These are phyloP conservation scores for Cyrtorhinus lividipennis DNA, from an alignment of 1,140 invertebrate species.

Conservation along the genomic window DNA sequence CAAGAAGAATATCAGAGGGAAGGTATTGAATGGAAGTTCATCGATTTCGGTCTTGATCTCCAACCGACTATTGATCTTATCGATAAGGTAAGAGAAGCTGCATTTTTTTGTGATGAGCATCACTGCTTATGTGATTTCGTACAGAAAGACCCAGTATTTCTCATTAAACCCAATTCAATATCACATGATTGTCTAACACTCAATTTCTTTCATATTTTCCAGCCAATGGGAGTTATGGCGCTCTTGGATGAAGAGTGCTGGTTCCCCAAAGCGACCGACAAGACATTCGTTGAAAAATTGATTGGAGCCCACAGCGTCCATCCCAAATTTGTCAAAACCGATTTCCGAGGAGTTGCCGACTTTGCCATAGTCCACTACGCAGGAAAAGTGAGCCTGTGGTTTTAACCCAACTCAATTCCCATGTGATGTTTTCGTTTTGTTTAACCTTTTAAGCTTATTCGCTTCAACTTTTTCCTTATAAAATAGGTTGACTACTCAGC, in stretches of 20 bases:
- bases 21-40: conserved; percentile 99
- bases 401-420: neutral
- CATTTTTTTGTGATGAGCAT: neutral
- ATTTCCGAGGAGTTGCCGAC: conserved; percentile 89
- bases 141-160: neutral
- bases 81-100: conserved; percentile 55
- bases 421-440: too few species aligned
- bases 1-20: conserved; percentile 99
- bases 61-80: conserved; percentile 99
- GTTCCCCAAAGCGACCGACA: conserved; percentile 99
- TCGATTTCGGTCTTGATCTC: conserved; percentile 97
- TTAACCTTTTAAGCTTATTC: too few species aligned
- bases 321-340: conserved; percentile 96
- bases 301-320: conserved; percentile 85
- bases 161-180: neutral
- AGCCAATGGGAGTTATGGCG: conserved; percentile 97
- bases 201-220: too few species aligned
- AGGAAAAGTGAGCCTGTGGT: conserved; percentile 53
- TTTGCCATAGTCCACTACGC: conserved; percentile 98
- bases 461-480: neutral
- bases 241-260: conserved; percentile 96
- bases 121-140: neutral
- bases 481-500: conserved; percentile 82
- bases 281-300: conserved; percentile 96
- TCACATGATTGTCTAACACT: too few species aligned